Evolutionary conservation across 2,797 vertebrate species (phyloP), one percentile per base, ranked within the genome.

Genomic region (Micrastur ruficollis): DNA sequence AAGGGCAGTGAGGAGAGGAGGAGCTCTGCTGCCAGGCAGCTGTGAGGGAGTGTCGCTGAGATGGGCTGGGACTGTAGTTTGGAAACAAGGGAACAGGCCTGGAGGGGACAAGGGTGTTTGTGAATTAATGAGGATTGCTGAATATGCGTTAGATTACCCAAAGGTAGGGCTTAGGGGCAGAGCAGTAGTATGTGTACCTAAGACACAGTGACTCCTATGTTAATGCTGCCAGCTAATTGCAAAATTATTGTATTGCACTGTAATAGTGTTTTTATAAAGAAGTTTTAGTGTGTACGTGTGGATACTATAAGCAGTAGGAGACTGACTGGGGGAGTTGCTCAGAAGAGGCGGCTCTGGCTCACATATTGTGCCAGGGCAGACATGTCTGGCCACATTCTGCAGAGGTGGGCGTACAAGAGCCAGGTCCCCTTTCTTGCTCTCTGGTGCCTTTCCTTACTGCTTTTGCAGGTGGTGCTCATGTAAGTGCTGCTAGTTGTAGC

Each of bases 171-270:
- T 81, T 82, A 68, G 40, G 23, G 67, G 58, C 36, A 86, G 55
- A 81, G 42, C n/a, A 62, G 36, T 32, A 61, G 16, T 31, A n/a
- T 2, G 1, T 1, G 7, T n/a, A n/a, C 0, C 0, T 55, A 26
- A 66, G 31, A 40, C 73, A 44, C 19, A 38, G 18, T 0, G 0
- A 44, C 27, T 76, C 61, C 36, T 79, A 46, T 0, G 2, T 59
- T 63, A 90, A 32, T 66, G 38, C 29, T 75, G 17, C 23, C 22
- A 86, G 50, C 38, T 92, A 85, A 93, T 79, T 26, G 3, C 40
- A 90, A 70, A 86, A 55, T 55, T 81, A 46, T 1, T 83, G 12
- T 67, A 36, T 71, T 91, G 56, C 42, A 56, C 11, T 81, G 20
- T 80, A 59, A 47, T 62, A 68, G 16, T 40, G 50, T 65, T 89